Conservation (phyloP, 2,797 vertebrate genomes). For the Neosilurus hyrtlii region DNA sequence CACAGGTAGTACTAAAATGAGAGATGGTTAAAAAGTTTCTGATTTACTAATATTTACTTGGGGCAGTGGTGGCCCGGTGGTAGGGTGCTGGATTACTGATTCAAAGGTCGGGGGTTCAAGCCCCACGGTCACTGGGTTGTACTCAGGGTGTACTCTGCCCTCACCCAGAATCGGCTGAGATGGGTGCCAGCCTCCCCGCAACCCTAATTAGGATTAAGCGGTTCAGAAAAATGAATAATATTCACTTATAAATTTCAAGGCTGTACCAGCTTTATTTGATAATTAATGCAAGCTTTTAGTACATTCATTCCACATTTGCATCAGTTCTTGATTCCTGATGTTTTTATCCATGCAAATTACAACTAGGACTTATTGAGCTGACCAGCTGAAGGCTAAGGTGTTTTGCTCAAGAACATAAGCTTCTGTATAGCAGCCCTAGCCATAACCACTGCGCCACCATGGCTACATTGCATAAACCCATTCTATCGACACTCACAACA, state of each 20-base stretch:
- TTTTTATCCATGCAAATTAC: neutral
- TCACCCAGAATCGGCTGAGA: too few species aligned
- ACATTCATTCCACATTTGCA: neutral
- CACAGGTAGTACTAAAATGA: conserved; percentile 21
- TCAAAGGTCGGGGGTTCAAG: too few species aligned
- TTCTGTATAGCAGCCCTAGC: neutral
- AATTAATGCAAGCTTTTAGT: conserved; percentile 32
- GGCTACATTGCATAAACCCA: conserved; percentile 29
- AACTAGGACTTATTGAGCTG: neutral
- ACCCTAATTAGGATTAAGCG: too few species aligned
- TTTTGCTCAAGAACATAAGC: neutral
- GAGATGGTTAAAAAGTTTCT: conserved; percentile 30
- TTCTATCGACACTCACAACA: conserved; percentile 23
- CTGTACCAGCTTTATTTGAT: conserved; percentile 40
- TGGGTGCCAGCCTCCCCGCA: too few species aligned
- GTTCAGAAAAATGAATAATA: too few species aligned
- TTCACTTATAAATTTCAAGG: neutral
- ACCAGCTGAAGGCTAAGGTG: neutral
- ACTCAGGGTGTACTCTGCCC: too few species aligned
- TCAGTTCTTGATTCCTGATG: neutral
- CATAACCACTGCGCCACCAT: neutral
- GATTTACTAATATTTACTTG: too few species aligned
- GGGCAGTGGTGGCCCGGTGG: too few species aligned
- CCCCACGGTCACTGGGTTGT: too few species aligned
- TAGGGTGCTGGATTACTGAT: too few species aligned